Base-by-base conservation (phyloP, 30 jellyfish, hydroid and myxozoan genomes). In the Cassiopea andromeda region DNA sequence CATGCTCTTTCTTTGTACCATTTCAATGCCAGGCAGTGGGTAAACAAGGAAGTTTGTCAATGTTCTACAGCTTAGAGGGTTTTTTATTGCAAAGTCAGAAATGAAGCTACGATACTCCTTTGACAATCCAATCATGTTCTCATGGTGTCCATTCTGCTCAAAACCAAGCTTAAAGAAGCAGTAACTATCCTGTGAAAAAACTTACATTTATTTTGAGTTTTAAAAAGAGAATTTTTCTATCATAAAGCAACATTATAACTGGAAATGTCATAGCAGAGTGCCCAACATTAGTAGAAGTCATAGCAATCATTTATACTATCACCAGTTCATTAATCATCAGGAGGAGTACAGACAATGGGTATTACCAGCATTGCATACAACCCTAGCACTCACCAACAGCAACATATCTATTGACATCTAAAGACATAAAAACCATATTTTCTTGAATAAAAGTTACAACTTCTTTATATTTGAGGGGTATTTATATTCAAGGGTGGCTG, bases 41-140 rank as follows among this genome's bases (percentile, higher is more conserved):
- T 81, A 60, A 14, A 87, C 90, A 38, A 87, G 90, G 60, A 77
- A 87, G 74, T 87, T 80, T 18, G 94, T 78, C 46, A 87, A 50
- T 1, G 87, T 71, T 69, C 78, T 87, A 72, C 94, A 87, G 70
- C 72, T 87, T 9, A 46, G 85, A 12, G 82, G 86, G 49, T 87
- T 75, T 19, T 78, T 16, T 48, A 87, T 57, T n/a, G 94, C 94
- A 78, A 87, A 78, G 44, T 87, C 94, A 17, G 94, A 77, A 43
- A 87, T 45, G 75, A 77, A 78, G 15, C 81, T 66, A n/a, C 88
- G 78, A 73, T 58, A 81, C 68, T 87, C 90, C 27, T 78, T 87
- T 12, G 94, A 87, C 81, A 87, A 46, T 46, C 87, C 79, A 64
- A 69, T 49, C 10, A 71, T 49, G 13, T 54, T 77, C 61, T 87